Evolutionary conservation across 2,113 vertebrate genomes (phyloP).

Genomic region (Psophia crepitans): DNA sequence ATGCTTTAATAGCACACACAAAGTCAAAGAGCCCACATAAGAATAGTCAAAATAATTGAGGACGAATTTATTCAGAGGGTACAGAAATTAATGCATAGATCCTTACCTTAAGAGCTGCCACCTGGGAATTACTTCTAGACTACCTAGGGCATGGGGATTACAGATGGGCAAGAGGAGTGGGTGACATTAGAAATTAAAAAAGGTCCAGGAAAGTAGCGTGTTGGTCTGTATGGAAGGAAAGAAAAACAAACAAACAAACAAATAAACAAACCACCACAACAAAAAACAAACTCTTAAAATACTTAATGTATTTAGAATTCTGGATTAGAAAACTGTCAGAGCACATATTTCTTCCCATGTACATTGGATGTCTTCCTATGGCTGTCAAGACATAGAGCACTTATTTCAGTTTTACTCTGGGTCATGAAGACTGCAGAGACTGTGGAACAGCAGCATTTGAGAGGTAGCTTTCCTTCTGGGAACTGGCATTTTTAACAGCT

Average conservation of each 20-base stretch:
- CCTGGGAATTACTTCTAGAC: not conserved
- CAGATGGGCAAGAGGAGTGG: not conserved
- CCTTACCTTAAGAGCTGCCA: not conserved
- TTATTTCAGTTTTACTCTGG: not conserved
- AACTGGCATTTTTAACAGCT: not conserved
- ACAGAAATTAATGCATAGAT: not conserved
- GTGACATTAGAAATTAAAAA: not conserved
- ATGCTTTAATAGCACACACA: constrained; percentile 29
- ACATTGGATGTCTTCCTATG: not conserved
- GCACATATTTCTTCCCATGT: not conserved
- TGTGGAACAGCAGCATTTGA: not conserved
- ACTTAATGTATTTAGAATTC: not conserved
- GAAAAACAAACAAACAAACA: not conserved
- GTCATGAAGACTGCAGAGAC: not conserved
- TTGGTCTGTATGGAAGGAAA: not conserved
- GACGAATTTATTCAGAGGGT: not conserved
- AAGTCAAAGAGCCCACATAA: constrained; percentile 48
- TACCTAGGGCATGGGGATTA: not conserved
- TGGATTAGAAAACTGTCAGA: not conserved
- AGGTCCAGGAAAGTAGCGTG: not conserved
- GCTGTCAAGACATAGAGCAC: not conserved
- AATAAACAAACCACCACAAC: no score
- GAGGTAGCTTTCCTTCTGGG: not conserved
- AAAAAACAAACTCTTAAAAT: not conserved
- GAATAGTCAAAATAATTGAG: constrained; percentile 36